Conservation (phyloP, 2,888 invertebrate species). For the Gnatocerus cornutus region DNA sequence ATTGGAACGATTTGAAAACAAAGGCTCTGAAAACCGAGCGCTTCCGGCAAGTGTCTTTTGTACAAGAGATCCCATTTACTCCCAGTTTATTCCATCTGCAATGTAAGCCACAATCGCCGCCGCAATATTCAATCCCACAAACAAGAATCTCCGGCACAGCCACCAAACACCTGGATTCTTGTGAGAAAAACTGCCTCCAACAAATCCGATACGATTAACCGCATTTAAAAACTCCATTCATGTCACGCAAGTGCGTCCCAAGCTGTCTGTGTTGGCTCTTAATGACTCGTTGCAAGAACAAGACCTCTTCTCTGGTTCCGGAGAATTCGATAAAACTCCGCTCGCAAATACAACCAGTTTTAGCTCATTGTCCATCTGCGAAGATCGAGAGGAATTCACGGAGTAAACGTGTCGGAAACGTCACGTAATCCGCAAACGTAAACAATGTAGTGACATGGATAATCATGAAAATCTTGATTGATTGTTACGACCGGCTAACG, state of each 20-base stretch:
- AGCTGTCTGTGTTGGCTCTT: conserved; percentile 41
- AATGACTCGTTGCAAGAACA: conserved; percentile 38
- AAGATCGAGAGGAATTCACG: conserved; percentile 19
- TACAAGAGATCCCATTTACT: too few relatives aligned
- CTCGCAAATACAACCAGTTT: conserved; percentile 37
- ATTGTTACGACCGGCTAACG: conserved; percentile 1
- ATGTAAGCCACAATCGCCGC: too few relatives aligned
- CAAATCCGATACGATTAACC: conserved; percentile 33
- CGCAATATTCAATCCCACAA: neutral
- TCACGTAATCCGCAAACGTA: conserved; percentile 20
- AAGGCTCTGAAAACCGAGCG: too few relatives aligned
- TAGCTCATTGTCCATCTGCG: conserved; percentile 25
- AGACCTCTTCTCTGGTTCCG: conserved; percentile 24
- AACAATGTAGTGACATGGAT: conserved; percentile 8
- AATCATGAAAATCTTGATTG: conserved; percentile 9
- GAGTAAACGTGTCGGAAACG: conserved; percentile 16
- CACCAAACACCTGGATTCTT: conserved; percentile 14
- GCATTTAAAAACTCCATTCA: conserved; percentile 32
- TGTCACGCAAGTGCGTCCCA: conserved; percentile 42
- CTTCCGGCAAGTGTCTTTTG: too few relatives aligned
- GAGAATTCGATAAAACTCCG: neutral
- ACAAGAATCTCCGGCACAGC: neutral
- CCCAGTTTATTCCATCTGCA: too few relatives aligned
- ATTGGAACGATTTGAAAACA: too few relatives aligned
- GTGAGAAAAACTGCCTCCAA: conserved; percentile 25